Evolutionary conservation across 2,113 vertebrate genomes (phyloP), one percentile per base, ranked within the genome.

Genomic region (Anhinga anhinga): DNA sequence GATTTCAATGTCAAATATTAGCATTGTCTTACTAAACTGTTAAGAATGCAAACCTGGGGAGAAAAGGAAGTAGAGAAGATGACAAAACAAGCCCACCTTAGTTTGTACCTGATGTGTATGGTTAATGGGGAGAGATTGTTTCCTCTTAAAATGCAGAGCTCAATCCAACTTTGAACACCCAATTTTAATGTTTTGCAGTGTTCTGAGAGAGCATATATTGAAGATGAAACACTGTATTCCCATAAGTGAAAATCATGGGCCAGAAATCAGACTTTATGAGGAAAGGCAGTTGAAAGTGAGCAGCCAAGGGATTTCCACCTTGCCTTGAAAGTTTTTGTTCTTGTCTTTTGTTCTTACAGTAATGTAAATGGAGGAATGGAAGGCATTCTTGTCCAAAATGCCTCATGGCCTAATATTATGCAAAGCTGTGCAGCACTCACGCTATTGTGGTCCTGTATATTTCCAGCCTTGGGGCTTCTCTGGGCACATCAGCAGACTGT

Each of bases 21-120:
- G 1, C 10, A 38, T 6, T 84, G 20, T 36, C 23, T 82, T 82
- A 32, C 21, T 49, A 44, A 86, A 74, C 0, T 2, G 73, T 63
- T 85, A 25, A 44, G 26, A 82, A 59, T 7, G 3, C 23, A 82
- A 91, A 91, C 5, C 17, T 11, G 63, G 9, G 7, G 5, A 62
- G 10, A 61, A 92, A 86, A 62, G 10, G 36, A 92, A 67, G 5
- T 23, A 25, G 21, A 86, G 32, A 74, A 85, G 34, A 72, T 15
- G 13, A 47, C 12, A 93, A 67, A 82, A 61, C 0, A 29, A 88
- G 11, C 45, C 17, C 25, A 38, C 3, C 7, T 85, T 12, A 67
- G 9, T 40, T 88, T 63, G 32, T 23, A 67, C 2, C 7, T 0
- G 0, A 6, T 40, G 10, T 11, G 1, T 6, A 15, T 23, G 13